Evolutionary conservation across 2,113 vertebrate species (phyloP).

Genomic region (Rafetus swinhoei): DNA sequence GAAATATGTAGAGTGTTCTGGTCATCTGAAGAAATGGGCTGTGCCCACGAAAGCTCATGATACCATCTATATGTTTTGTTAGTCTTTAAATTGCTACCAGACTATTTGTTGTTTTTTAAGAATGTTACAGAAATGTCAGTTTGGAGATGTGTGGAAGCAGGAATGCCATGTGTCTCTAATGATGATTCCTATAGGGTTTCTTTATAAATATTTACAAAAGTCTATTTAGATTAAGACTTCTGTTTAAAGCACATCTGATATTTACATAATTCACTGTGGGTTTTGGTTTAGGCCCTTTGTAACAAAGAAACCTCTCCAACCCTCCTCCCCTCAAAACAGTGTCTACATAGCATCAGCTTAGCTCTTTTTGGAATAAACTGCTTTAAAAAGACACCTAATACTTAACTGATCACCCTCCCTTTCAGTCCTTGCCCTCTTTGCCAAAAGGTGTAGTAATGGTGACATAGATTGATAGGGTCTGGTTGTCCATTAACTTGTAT

Average conservation of each 20-base stretch:
- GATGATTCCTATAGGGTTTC: background rate
- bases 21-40: too few species aligned
- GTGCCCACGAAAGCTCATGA: too few species aligned
- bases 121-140: too few species aligned
- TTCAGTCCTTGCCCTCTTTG: background rate
- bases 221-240: constrained; percentile 1
- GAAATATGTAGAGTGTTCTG: too few species aligned
- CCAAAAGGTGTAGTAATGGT: background rate
- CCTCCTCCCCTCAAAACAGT: background rate
- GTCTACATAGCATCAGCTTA: background rate
- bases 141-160: background rate
- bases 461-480: background rate
- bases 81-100: too few species aligned
- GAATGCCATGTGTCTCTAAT: background rate
- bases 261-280: background rate
- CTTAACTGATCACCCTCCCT: background rate
- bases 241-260: constrained; percentile 23
- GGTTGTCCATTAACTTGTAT: constrained; percentile 5
- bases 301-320: background rate
- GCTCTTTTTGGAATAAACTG: background rate
- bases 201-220: background rate
- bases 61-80: too few species aligned
- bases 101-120: too few species aligned
- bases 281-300: background rate
- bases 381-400: background rate